Evolutionary conservation across 2,113 vertebrate genomes (phyloP).

Genomic region (Pollachius pollachius): DNA sequence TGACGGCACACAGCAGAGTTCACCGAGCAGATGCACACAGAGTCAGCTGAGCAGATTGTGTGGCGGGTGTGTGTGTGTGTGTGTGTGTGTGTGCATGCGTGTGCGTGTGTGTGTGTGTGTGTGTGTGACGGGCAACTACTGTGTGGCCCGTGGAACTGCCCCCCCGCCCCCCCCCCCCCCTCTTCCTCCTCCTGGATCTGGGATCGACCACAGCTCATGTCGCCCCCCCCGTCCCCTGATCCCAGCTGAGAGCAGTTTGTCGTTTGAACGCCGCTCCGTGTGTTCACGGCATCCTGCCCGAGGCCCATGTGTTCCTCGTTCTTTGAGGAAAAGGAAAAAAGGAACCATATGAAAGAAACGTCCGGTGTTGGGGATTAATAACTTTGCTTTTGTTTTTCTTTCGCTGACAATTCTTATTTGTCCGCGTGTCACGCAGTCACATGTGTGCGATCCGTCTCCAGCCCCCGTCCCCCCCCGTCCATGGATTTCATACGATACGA

Average conservation of each 20-base stretch:
- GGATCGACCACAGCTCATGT: slow-evolving; percentile 32
- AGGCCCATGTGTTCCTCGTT: slow-evolving; percentile 67
- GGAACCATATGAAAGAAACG: neutral
- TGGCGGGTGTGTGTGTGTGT: no score
- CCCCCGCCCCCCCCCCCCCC: neutral
- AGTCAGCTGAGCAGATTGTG: neutral
- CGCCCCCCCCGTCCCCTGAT: slow-evolving; percentile 33
- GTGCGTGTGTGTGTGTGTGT: no score
- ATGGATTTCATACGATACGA: slow-evolving; percentile 54
- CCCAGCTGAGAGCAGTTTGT: slow-evolving; percentile 67
- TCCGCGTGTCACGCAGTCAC: slow-evolving; percentile 43
- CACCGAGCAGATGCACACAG: neutral
- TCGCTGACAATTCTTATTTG: slow-evolving; percentile 51
- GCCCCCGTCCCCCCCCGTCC: slow-evolving; percentile 43
- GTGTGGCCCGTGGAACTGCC: neutral
- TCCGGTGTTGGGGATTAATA: slow-evolving; percentile 62
- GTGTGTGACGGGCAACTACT: neutral
- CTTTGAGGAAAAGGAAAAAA: slow-evolving; percentile 33
- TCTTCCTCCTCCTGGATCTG: neutral
- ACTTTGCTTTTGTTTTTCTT: slow-evolving; percentile 47
- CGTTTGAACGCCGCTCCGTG: slow-evolving; percentile 51
- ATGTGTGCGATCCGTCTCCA: slow-evolving; percentile 56
- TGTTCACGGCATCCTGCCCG: slow-evolving; percentile 24
- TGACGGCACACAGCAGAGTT: neutral
- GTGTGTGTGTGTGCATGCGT: neutral